A percentile compares a stretch with the other conserved stretches of the same genome.
Conservation (phyloP, 2,113 vertebrate genomes). For the Strigops habroptila region DNA sequence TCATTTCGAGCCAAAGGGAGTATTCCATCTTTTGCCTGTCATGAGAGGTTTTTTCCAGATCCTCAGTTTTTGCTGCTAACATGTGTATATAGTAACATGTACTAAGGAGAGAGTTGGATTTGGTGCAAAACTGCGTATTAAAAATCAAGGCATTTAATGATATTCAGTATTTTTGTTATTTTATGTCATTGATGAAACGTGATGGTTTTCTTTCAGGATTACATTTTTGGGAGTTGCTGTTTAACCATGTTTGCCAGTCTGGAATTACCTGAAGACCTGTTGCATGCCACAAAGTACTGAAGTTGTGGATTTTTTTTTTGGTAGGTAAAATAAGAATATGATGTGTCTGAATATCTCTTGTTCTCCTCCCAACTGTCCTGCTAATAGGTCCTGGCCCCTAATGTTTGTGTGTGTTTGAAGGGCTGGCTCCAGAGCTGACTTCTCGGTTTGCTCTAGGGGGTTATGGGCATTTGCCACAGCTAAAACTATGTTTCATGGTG, state of each 20-base stretch:
- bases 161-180: not conserved
- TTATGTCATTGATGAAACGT: not conserved
- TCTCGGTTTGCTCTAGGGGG: not conserved
- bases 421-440: not conserved
- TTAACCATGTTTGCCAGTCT: slow-evolving; percentile 60
- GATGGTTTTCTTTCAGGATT: slow-evolving; percentile 56
- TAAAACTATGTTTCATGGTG: not conserved
- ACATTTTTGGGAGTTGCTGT: slow-evolving; percentile 26
- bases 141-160: not conserved
- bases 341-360: not conserved
- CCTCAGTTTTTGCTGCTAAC: not conserved
- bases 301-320: slow-evolving; percentile 19
- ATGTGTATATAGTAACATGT: not conserved
- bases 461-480: not conserved
- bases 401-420: not conserved
- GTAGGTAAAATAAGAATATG: slow-evolving; percentile 41
- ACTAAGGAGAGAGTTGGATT: not conserved
- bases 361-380: not conserved
- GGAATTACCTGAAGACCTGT: slow-evolving; percentile 57
- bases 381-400: not conserved
- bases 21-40: accelerated
- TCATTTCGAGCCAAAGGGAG: not conserved
- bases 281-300: slow-evolving; percentile 40
- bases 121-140: not conserved
- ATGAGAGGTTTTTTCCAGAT: not conserved